Conservation (phyloP, 92 coral and sea anemone genomes). For the Hydrozoanthus gracilis region DNA sequence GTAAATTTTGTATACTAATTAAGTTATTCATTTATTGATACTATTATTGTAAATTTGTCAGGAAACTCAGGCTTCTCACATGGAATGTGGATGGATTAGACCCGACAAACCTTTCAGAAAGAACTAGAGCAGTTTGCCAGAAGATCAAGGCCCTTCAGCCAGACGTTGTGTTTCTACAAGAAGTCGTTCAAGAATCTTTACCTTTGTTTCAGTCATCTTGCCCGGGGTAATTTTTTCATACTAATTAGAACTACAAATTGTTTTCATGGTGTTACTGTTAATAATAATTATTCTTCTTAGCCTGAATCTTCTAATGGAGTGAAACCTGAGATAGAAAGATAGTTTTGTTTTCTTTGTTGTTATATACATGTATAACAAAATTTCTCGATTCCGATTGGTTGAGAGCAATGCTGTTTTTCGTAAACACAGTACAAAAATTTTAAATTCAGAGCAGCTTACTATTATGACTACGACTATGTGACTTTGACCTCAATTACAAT, state of each 20-base stretch:
- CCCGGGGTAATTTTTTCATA: constrained; percentile 61
- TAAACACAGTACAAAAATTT: no score
- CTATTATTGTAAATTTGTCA: no score
- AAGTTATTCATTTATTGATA: no score
- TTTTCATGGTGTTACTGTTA: neutral
- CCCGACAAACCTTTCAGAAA: constrained; percentile 64
- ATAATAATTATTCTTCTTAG: neutral
- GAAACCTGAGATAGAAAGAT: no score
- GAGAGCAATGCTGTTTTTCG: no score
- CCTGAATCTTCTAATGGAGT: neutral
- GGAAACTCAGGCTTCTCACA: constrained; percentile 72
- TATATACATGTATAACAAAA: no score
- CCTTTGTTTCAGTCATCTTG: constrained; percentile 65
- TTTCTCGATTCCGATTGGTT: no score
- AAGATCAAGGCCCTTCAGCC: constrained; percentile 74
- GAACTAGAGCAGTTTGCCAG: constrained; percentile 75
- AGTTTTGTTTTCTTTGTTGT: no score
- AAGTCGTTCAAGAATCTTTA: constrained; percentile 74
- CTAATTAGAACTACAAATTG: neutral
- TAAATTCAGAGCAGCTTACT: no score
- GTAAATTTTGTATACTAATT: no score
- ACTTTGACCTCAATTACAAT: no score
- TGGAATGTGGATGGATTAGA: constrained; percentile 98
- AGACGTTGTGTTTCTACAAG: constrained; percentile 91
- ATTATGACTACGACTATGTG: no score